A percentile compares a stretch with the other conserved stretches of the same genome.
Conservation (phyloP, 2,797 vertebrate species). For the Halcyon chelicuti region DNA sequence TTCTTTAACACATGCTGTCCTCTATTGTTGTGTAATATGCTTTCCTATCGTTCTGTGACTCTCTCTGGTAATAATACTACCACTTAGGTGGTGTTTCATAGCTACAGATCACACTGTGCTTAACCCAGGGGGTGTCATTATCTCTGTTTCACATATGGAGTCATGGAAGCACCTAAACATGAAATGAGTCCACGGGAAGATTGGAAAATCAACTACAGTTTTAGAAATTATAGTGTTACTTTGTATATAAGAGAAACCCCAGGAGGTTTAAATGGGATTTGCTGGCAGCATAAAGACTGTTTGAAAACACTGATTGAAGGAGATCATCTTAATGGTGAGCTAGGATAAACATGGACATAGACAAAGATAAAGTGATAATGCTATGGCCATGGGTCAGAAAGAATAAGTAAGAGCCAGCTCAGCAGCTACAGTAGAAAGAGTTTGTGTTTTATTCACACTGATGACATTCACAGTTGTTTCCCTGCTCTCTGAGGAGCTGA, state of each 20-base stretch:
- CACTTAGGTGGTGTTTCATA: conserved; percentile 34
- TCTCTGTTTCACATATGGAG: conserved; percentile 39
- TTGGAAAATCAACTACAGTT: background rate
- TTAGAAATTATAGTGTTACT: background rate
- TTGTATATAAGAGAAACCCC: background rate
- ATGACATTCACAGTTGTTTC: background rate
- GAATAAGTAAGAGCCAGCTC: background rate
- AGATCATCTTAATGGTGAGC: background rate
- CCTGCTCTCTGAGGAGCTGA: background rate
- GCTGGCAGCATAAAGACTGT: background rate
- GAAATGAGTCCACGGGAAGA: background rate
- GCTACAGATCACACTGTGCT: conserved; percentile 5
- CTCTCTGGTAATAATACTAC: conserved; percentile 7
- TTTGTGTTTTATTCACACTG: background rate
- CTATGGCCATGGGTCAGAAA: background rate
- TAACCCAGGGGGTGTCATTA: conserved; percentile 39
- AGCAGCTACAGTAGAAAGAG: background rate
- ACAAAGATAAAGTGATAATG: background rate
- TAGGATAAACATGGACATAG: background rate
- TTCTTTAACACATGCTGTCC: conserved; percentile 45
- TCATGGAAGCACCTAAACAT: conserved; percentile 23
- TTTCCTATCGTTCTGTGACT: conserved; percentile 6
- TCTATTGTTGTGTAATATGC: conserved; percentile 22
- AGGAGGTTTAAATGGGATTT: background rate
- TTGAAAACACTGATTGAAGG: background rate